Evolutionary conservation across 2,888 invertebrate species (phyloP).

Genomic region (Diadromus collaris): DNA sequence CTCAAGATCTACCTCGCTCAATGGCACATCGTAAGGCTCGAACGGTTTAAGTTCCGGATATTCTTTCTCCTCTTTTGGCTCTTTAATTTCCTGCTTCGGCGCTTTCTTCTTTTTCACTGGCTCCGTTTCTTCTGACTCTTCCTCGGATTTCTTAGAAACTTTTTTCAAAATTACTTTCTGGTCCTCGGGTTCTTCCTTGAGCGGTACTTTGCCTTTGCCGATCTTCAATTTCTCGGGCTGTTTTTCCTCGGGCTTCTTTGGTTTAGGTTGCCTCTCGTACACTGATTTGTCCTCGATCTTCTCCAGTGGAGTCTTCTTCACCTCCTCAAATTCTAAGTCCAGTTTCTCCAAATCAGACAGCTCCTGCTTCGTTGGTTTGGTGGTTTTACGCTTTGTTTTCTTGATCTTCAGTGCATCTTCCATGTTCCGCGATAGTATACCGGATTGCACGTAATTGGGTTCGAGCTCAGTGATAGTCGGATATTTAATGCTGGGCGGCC

Average conservation of each 20-base stretch:
- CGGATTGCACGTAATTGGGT: slow-evolving; percentile 79
- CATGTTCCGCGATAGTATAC: slow-evolving; percentile 81
- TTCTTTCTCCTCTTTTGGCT: slow-evolving; percentile 76
- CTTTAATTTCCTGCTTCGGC: slow-evolving; percentile 65
- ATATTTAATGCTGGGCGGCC: slow-evolving; percentile 79
- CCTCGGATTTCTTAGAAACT: slow-evolving; percentile 79
- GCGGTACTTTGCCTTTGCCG: slow-evolving; percentile 82
- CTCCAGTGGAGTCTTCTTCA: slow-evolving; percentile 78
- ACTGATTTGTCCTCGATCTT: slow-evolving; percentile 77
- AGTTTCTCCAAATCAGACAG: slow-evolving; percentile 79
- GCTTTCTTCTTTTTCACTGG: slow-evolving; percentile 74
- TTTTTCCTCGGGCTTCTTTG: slow-evolving; percentile 81
- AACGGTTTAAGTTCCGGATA: slow-evolving; percentile 78
- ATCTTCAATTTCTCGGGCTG: slow-evolving; percentile 79
- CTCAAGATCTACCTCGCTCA: slow-evolving; percentile 77
- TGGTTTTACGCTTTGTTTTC: slow-evolving; percentile 79
- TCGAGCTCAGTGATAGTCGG: slow-evolving; percentile 77
- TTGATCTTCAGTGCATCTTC: slow-evolving; percentile 80
- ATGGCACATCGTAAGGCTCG: slow-evolving; percentile 78
- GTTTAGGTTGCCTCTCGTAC: slow-evolving; percentile 78
- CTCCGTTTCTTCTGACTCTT: slow-evolving; percentile 70
- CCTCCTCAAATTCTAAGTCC: slow-evolving; percentile 79
- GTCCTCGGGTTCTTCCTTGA: slow-evolving; percentile 74
- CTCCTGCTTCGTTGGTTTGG: slow-evolving; percentile 79
- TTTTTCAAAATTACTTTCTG: slow-evolving; percentile 80